phyloP scores from a whole-genome alignment of 2,797 vertebrate genomes.

The Apogon hyalosoma region DNA sequence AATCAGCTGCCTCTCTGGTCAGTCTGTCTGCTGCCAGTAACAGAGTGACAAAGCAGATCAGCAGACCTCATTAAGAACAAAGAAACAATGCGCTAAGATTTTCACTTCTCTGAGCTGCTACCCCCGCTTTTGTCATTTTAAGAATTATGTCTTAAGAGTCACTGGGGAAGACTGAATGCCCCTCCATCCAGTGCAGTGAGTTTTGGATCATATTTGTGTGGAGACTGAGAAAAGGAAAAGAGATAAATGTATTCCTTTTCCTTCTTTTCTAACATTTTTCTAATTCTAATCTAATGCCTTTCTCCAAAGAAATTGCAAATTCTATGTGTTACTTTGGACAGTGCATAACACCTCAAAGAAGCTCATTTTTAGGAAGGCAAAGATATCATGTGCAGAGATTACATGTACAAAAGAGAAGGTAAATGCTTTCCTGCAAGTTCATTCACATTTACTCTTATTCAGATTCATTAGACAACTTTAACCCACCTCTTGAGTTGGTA shows the following conservation, averaged over 20 bases:
- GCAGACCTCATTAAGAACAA: conserved; percentile 70
- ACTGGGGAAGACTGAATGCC: not conserved
- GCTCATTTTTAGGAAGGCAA: not conserved
- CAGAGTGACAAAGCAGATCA: conserved; percentile 75
- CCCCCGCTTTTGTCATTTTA: conserved; percentile 16
- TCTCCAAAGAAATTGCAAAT: not conserved
- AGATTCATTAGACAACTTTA: not conserved
- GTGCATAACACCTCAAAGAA: not conserved
- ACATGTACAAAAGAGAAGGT: not conserved
- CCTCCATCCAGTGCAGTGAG: not conserved
- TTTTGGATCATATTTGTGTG: not conserved
- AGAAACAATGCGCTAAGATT: conserved; percentile 74
- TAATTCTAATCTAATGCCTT: not conserved
- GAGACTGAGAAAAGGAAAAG: not conserved
- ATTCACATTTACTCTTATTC: not conserved
- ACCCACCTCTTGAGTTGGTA: conserved; percentile 95
- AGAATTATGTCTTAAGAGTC: not conserved
- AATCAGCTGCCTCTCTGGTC: conserved; percentile 65
- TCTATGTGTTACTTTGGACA: not conserved
- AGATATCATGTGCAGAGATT: not conserved
- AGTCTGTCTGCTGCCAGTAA: conserved; percentile 49
- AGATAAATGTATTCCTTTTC: not conserved
- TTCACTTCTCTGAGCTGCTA: conserved; percentile 57
- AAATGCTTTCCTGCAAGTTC: not conserved
- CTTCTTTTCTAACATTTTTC: not conserved